Percentiles rank a stretch among this genome's conserved stretches.
phyloP scores from a whole-genome alignment of 2,888 invertebrate genomes.

The Acanthosoma haemorrhoidale region DNA sequence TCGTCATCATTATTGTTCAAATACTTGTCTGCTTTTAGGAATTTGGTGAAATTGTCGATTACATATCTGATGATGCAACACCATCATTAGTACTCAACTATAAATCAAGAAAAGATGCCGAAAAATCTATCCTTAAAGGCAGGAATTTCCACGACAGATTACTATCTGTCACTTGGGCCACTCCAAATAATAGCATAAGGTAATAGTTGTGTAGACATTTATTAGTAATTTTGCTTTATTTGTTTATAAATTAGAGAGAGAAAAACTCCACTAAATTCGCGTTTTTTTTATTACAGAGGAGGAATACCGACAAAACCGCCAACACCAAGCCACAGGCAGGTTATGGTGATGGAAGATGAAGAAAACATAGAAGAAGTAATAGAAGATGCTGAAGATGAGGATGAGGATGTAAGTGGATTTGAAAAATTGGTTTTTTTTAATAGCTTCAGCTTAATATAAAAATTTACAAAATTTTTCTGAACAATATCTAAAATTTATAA shows the following conservation, averaged over 20 bases:
- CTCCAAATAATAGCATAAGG: constrained; percentile 43
- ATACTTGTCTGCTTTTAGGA: no score
- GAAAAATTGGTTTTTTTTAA: no score
- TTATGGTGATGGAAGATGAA: constrained; percentile 47
- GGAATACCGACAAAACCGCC: constrained; percentile 44
- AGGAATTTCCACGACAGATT: constrained; percentile 63
- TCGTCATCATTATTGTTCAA: no score
- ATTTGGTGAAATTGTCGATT: constrained; percentile 82
- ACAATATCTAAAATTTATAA: no score
- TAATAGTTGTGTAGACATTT: constrained; percentile 14
- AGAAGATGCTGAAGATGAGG: constrained; percentile 48
- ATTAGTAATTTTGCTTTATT: not conserved
- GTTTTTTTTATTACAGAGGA: constrained; percentile 36
- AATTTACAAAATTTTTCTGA: no score
- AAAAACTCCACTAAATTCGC: not conserved
- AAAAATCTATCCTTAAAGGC: constrained; percentile 69
- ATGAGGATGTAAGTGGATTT: constrained; percentile 47
- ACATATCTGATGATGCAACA: constrained; percentile 64
- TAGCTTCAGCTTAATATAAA: no score
- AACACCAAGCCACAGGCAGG: constrained; percentile 37
- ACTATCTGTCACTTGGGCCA: constrained; percentile 51
- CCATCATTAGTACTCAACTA: constrained; percentile 73
- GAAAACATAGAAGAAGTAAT: constrained; percentile 49
- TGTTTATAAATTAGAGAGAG: not conserved
- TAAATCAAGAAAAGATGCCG: constrained; percentile 71